phyloP scores from a whole-genome alignment of 2,888 invertebrate genomes.

The Ariolimax columbianus region DNA sequence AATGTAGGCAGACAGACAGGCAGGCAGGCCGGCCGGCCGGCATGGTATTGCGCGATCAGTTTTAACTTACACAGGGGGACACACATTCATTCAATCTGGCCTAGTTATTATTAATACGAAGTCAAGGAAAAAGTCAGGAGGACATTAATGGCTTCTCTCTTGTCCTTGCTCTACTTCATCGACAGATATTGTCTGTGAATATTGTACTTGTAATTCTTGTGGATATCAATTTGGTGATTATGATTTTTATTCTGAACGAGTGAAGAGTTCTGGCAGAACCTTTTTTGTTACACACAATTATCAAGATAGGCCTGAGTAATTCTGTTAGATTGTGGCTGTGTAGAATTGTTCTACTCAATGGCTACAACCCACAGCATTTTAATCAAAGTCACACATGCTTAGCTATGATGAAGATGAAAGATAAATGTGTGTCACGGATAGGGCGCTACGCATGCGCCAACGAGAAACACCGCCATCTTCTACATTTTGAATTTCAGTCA shows the following conservation, averaged over 20 bases:
- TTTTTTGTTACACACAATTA: too few species aligned
- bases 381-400: neutral
- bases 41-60: constrained; percentile 35
- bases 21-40: constrained; percentile 24
- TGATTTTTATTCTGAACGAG: neutral
- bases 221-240: neutral
- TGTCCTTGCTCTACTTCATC: neutral
- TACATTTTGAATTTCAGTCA: constrained; percentile 10
- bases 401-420: neutral
- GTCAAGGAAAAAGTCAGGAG: neutral
- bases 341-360: neutral
- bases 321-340: neutral
- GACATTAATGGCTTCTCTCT: neutral
- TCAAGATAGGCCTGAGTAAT: neutral
- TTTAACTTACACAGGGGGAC: constrained; percentile 26
- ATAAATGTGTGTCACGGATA: constrained; percentile 16
- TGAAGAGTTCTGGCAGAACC: neutral
- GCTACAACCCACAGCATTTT: too few species aligned
- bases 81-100: constrained; percentile 30
- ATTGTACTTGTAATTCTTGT: neutral
- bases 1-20: constrained; percentile 14
- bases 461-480: constrained; percentile 10
- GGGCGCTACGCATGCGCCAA: constrained; percentile 15
- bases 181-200: neutral
- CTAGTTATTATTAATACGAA: constrained; percentile 22